Percentiles rank a stretch among this genome's conserved stretches.
Conservation (phyloP, 2,888 invertebrate species). For the Platycnemis pennipes region DNA sequence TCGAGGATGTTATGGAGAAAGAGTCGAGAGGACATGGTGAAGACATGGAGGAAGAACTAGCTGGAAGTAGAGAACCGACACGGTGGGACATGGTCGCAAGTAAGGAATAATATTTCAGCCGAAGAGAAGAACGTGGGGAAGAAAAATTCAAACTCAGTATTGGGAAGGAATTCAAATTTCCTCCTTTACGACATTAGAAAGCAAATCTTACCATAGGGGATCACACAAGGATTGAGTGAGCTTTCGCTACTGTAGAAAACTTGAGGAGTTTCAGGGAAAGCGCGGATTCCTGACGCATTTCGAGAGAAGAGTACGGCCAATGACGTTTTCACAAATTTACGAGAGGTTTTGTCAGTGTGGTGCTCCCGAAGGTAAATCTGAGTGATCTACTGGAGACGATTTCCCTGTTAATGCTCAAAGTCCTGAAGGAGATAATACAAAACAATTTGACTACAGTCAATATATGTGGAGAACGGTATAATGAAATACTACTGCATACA, state of each 20-base stretch:
- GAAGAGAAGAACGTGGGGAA: neutral
- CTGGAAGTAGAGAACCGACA: neutral
- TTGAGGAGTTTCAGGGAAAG: neutral
- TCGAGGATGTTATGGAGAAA: neutral
- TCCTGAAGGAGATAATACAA: no score
- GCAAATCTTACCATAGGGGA: neutral
- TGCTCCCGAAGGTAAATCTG: no score
- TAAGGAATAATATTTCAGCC: slow-evolving; percentile 3
- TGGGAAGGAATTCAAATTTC: slow-evolving; percentile 28
- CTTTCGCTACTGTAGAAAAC: neutral
- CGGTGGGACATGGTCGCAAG: neutral
- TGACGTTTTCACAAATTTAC: no score
- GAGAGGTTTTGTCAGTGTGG: no score
- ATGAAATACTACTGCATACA: no score
- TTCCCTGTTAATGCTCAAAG: no score
- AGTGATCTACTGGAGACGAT: no score
- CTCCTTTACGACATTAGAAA: neutral
- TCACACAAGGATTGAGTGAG: neutral
- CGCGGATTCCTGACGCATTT: no score
- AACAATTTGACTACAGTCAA: no score
- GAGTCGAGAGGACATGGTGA: neutral
- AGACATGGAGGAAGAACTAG: neutral
- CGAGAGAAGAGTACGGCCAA: no score
- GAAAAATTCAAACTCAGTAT: no score
- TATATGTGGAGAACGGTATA: no score